Base-by-base conservation (phyloP, 2,113 vertebrate genomes). In the Sturnus vulgaris region DNA sequence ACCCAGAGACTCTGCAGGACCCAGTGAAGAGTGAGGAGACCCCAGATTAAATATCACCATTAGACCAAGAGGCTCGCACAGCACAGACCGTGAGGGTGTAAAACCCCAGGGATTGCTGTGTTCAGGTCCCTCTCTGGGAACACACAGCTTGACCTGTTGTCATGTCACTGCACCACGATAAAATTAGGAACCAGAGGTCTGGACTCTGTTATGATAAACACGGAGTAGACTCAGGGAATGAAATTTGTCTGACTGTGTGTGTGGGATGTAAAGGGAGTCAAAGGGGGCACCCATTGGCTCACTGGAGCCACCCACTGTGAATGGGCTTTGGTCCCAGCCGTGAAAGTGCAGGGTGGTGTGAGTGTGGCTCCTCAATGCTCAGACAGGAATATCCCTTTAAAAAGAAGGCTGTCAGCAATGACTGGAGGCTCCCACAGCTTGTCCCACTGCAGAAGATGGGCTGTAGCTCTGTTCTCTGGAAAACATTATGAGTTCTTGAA, bases 401-500 rank as follows among this genome's bases (percentile, higher is more conserved):
- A 73, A 63, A 42, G 35, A 94, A 24, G 16, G 27, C 44, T 93
- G 81, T 82, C 8, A 3, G 77, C 56, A 75, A 19, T 6, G 19
- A 52, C 44, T 55, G 46, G 63, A 85, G 33, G 40, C 86, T 92
- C 77, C 56, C 3, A 18, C 3, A 1, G 56, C 49, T 76, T 64
- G 69, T 79, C 42, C 81, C 3, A 0, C 61, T 87, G 46, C 63
- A 91, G 65, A 96, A 84, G 52, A 87, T 82, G 73, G 65, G 78
- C 81, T 96, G 78, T 57, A 84, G 78, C 60, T 78, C 81, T 49
- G 69, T 40, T 87, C 22, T 97, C 89, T 97, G 93, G 94, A 93
- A 97, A 92, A 46, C 77, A 89, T 96, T 91, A 93, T 71, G 83
- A 91, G 89, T 93, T 95, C 91, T 93, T 11, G 19, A 96, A 92